phyloP scores from a whole-genome alignment of 2,113 vertebrate genomes.

The Heterotis niloticus region DNA sequence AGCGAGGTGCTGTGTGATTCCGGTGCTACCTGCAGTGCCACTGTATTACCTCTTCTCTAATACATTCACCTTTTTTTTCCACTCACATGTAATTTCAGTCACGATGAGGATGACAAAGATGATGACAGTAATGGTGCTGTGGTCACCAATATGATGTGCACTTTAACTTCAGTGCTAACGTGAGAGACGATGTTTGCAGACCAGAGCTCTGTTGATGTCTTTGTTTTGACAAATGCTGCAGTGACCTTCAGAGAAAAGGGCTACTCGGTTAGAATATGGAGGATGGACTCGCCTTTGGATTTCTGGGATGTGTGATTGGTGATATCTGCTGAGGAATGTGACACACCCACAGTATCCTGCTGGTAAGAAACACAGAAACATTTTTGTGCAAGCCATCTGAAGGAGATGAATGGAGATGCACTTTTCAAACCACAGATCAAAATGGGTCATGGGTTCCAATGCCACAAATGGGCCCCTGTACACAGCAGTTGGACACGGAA shows the following conservation, averaged over 20 bases:
- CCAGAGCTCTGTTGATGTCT: background rate
- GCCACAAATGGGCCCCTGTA: background rate
- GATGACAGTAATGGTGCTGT: background rate
- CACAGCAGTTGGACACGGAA: background rate
- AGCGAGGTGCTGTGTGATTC: no score
- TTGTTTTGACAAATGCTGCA: conserved; percentile 1
- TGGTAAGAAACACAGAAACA: background rate
- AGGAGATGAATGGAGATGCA: background rate
- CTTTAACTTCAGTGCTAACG: background rate
- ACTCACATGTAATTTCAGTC: no score
- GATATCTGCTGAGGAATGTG: no score
- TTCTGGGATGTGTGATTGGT: background rate
- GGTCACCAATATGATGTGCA: background rate
- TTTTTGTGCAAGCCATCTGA: background rate
- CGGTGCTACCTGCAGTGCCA: no score
- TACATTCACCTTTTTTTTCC: no score
- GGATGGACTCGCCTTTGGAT: background rate
- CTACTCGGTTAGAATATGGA: background rate
- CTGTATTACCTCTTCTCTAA: no score
- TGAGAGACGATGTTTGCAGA: background rate
- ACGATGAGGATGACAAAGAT: background rate
- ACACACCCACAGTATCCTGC: no score
- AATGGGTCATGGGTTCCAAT: background rate
- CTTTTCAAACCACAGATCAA: background rate
- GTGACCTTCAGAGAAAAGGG: background rate